Evolutionary conservation across 1,140 invertebrate genomes (phyloP), one percentile per base, ranked within the genome.

Genomic region (Adelges cooleyi): DNA sequence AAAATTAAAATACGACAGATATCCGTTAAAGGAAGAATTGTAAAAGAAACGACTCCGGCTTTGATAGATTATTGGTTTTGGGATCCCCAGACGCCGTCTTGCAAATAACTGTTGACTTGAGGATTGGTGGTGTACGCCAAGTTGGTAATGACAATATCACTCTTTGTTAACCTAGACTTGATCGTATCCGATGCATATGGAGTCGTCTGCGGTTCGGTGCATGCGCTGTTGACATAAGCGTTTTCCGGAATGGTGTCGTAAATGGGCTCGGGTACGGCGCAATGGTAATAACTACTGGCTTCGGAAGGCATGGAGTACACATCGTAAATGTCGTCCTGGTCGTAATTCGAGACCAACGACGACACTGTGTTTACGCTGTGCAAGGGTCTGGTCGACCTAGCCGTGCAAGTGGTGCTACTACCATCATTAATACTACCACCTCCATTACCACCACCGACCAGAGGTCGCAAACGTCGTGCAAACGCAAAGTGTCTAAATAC

Each of bases 61-160:
- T n/a, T 33, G 29, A 33, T 33, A 33, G 11, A 6, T 33, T 33
- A 33, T 33, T 33, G 11, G 11, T 27, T 33, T 56, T 33, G 27
- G 25, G 27, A 33, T 15, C 17, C 10, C 67, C 67, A 68, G 9
- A 69, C 23, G 18, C 67, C 53, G 25, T 65, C 23, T 54, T 67
- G 44, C 18, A 70, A 65, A 53, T 67, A 67, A 42, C 66, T 49
- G 13, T 67, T 66, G 13, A 69, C 69, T 66, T 74, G 75, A 27
- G 71, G 67, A 5, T 89, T 89, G 36, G 86, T 88, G 18, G 86
- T 88, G 2, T 82, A 87, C 25, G 85, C 76, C 67, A 88, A 75
- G 70, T 80, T 80, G 22, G 79, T 79, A 53, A 82, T 82, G 66
- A 81, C 80, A 69, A 88, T 87, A 71, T 82, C 79, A 51, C 81